These are phyloP conservation scores for Zaprionus taronus DNA, from an alignment of 1,140 invertebrate species.

Conservation along the genomic window DNA sequence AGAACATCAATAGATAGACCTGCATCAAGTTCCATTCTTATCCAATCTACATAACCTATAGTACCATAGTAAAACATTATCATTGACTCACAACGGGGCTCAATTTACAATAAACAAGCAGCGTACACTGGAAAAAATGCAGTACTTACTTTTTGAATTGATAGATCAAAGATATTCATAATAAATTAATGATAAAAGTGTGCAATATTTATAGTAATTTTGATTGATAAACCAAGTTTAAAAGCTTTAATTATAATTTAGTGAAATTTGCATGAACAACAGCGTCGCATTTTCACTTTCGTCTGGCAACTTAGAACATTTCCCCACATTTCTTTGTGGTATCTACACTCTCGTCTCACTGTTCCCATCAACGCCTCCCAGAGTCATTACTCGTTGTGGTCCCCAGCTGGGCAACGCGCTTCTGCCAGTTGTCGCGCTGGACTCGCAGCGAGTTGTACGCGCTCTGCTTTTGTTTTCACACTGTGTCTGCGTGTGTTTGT, in stretches of 20 bases:
- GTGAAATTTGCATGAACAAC: not conserved
- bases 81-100: conserved; percentile 6
- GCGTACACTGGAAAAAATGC: conserved; percentile 2
- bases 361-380: conserved; percentile 47
- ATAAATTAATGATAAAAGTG: not conserved
- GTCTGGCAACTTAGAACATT: not conserved
- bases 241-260: not conserved
- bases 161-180: too few species aligned
- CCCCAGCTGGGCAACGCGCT: conserved; percentile 51
- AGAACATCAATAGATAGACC: not conserved
- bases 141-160: not conserved
- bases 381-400: conserved; percentile 63
- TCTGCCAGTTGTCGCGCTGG: conserved; percentile 71
- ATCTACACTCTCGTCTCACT: conserved; percentile 39
- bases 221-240: too few species aligned
- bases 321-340: not conserved
- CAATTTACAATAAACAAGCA: conserved; percentile 2
- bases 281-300: not conserved
- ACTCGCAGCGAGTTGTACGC: conserved; percentile 73
- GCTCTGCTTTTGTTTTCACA: conserved; percentile 58
- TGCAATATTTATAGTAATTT: too few species aligned
- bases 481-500: conserved; percentile 34
- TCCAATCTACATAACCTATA: not conserved
- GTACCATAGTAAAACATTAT: not conserved
- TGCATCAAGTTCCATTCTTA: conserved; percentile 1